Evolutionary conservation across 2,797 vertebrate genomes (phyloP).

Genomic region (Takifugu ocellatus): DNA sequence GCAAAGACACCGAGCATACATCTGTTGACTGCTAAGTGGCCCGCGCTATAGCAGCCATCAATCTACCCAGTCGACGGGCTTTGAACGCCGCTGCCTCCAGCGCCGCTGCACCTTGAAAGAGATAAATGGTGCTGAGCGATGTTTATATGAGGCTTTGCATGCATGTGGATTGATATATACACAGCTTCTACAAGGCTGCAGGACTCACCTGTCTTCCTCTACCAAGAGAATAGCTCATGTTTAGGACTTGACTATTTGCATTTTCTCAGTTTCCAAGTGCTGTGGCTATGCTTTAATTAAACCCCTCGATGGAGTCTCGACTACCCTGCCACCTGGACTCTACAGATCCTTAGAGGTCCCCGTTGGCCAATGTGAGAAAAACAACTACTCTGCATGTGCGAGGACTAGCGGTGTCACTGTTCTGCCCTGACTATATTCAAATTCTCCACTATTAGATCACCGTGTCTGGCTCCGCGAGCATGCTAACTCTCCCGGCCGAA

Average conservation of each 20-base stretch:
- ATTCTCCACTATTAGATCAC: slow-evolving; percentile 1
- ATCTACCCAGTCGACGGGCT: slow-evolving; percentile 35
- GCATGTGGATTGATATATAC: slow-evolving; percentile 9
- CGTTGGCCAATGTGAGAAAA: neutral
- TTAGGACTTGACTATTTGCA: neutral
- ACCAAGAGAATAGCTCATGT: neutral
- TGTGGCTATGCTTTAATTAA: slow-evolving; percentile 8
- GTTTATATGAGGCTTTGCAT: slow-evolving; percentile 9
- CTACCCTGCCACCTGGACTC: too few species aligned
- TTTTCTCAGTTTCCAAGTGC: slow-evolving; percentile 15
- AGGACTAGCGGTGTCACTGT: neutral
- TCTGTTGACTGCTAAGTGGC: slow-evolving; percentile 57
- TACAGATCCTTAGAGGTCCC: too few species aligned
- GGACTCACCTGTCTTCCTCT: neutral
- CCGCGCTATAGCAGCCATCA: slow-evolving; percentile 38
- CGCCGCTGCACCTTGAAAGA: slow-evolving; percentile 39
- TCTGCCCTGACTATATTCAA: too few species aligned
- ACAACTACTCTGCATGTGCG: neutral
- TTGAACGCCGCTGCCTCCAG: slow-evolving; percentile 27
- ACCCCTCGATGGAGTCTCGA: too few species aligned
- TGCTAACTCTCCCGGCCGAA: slow-evolving; percentile 11
- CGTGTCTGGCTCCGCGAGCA: slow-evolving; percentile 54
- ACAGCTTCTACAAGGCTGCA: neutral
- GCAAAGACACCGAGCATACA: slow-evolving; percentile 37
- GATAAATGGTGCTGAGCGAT: slow-evolving; percentile 16